These are phyloP conservation scores for Synanthedon andrenaeformis DNA, from an alignment of 2,888 invertebrate genomes.

Conservation along the genomic window DNA sequence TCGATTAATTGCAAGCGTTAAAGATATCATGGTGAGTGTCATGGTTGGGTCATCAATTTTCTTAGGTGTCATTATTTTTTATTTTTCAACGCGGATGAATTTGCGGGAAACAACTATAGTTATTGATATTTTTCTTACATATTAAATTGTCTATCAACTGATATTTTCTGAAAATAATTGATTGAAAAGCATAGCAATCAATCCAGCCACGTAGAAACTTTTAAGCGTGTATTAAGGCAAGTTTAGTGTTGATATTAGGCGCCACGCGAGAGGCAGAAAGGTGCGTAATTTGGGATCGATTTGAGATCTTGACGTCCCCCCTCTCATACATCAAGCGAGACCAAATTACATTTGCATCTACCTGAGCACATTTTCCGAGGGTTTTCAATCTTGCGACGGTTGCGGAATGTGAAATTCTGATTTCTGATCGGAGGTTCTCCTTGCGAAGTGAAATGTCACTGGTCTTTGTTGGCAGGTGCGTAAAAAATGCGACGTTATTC, in stretches of 20 bases:
- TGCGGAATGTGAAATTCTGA: not conserved
- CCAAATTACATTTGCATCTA: slow-evolving; percentile 11
- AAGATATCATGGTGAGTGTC: too few relatives aligned
- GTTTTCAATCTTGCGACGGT: not conserved
- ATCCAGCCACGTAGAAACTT: slow-evolving; percentile 8
- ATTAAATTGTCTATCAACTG: too few relatives aligned
- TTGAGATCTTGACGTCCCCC: slow-evolving; percentile 23
- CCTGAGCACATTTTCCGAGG: not conserved
- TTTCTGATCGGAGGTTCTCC: not conserved
- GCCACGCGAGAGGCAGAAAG: slow-evolving; percentile 16
- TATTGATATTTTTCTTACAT: too few relatives aligned
- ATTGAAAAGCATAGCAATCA: not conserved
- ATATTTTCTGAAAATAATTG: too few relatives aligned
- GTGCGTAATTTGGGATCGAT: slow-evolving; percentile 24
- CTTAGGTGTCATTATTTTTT: too few relatives aligned
- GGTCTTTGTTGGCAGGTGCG: slow-evolving; percentile 39
- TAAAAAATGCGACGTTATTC: slow-evolving; percentile 36
- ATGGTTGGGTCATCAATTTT: too few relatives aligned
- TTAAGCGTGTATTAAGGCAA: slow-evolving; percentile 9
- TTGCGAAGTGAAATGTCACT: slow-evolving; percentile 17
- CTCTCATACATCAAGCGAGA: slow-evolving; percentile 18
- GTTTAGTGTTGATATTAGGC: slow-evolving; percentile 7
- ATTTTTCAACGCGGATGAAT: too few relatives aligned
- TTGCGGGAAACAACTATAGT: too few relatives aligned
- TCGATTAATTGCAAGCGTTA: too few relatives aligned